phyloP scores from a whole-genome alignment of 2,797 vertebrate genomes.

The Percopsis omiscomaycus region DNA sequence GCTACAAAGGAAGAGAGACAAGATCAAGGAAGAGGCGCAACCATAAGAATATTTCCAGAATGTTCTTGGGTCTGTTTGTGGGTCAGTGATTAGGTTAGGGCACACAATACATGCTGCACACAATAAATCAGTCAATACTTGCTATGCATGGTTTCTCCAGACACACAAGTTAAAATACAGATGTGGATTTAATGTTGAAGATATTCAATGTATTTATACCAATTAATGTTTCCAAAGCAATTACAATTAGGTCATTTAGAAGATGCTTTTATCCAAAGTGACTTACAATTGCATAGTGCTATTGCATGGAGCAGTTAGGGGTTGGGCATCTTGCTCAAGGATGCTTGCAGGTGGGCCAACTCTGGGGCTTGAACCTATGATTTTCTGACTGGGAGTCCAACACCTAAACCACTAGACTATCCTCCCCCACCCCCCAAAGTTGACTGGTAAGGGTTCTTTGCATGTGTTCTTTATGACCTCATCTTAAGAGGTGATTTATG shows the following conservation, averaged over 20 bases:
- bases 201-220: no score
- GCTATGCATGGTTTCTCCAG: slow-evolving; percentile 5
- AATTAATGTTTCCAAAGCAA: no score
- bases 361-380: no score
- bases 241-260: no score
- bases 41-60: slow-evolving; percentile 50
- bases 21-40: slow-evolving; percentile 13
- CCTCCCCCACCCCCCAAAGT: background rate
- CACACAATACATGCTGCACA: slow-evolving; percentile 31
- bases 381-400: no score
- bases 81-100: slow-evolving; percentile 44
- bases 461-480: slow-evolving; percentile 68
- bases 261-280: no score
- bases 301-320: no score
- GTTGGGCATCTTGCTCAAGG: no score
- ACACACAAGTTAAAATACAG: slow-evolving; percentile 29
- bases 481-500: slow-evolving; percentile 65
- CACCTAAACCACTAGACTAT: no score
- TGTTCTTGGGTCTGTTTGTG: slow-evolving; percentile 46
- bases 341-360: no score
- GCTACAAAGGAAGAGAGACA: slow-evolving; percentile 45
- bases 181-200: background rate
- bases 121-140: slow-evolving; percentile 12
- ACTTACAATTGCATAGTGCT: no score
- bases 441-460: slow-evolving; percentile 33